Conservation (phyloP, 1,140 invertebrate genomes). For the Leptoteleia sp. region DNA sequence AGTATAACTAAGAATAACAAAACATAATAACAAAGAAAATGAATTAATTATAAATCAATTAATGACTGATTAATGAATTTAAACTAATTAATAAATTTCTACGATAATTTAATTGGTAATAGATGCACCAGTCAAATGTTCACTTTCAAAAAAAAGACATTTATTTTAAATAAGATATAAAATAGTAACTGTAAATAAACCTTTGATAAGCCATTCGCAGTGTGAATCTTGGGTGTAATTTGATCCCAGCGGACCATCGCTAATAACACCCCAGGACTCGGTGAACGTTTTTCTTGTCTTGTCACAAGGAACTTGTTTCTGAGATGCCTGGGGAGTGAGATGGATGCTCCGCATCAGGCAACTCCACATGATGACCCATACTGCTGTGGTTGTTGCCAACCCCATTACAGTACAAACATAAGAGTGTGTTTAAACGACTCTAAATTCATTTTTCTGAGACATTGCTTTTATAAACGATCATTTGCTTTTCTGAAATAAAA, state of each 20-base stretch:
- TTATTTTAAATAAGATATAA: neutral
- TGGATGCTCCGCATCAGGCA: constrained; percentile 75
- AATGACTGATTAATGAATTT: too few relatives aligned
- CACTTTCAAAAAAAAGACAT: too few relatives aligned
- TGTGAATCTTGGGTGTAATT: constrained; percentile 96
- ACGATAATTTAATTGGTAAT: too few relatives aligned
- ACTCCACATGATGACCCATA: constrained; percentile 78
- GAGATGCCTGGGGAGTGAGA: constrained; percentile 74
- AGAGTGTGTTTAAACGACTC: constrained; percentile 55
- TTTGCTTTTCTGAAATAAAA: too few relatives aligned
- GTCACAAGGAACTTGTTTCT: constrained; percentile 85
- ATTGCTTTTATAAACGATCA: constrained; percentile 20
- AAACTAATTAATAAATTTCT: too few relatives aligned
- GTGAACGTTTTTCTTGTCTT: constrained; percentile 90
- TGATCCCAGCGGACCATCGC: constrained; percentile 91
- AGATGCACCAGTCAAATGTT: too few relatives aligned
- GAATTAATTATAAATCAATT: too few relatives aligned
- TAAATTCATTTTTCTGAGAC: constrained; percentile 35
- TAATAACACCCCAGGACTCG: constrained; percentile 91
- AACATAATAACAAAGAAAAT: too few relatives aligned
- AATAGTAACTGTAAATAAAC: constrained; percentile 74
- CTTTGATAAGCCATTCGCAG: constrained; percentile 97
- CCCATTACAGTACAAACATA: constrained; percentile 76
- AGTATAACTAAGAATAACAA: too few relatives aligned
- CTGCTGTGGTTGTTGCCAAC: constrained; percentile 70